Percentiles rank a stretch among this genome's conserved stretches.
Evolutionary conservation across 2,888 invertebrate species (phyloP).

Genomic region (Luperina nickerlii): DNA sequence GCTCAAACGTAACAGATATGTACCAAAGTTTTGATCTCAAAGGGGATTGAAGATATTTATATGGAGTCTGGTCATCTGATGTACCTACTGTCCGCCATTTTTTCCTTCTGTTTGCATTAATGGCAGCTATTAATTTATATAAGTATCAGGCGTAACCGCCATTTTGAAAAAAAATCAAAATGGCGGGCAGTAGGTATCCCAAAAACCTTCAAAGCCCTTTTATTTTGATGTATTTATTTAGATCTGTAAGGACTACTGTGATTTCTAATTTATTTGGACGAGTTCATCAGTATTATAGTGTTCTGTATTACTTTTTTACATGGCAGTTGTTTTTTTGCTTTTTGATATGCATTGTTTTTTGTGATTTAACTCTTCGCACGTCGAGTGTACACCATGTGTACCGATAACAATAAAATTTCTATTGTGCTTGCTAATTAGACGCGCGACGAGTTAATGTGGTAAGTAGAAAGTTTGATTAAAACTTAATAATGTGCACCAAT

Average conservation of each 20-base stretch:
- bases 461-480: constrained; percentile 24
- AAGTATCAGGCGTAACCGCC: not conserved
- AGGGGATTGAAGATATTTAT: not conserved
- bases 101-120: not conserved
- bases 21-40: constrained; percentile 56
- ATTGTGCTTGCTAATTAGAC: too few species aligned
- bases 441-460: too few species aligned
- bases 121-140: not conserved
- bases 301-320: not conserved
- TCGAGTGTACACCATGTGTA: too few species aligned
- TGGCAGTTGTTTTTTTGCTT: not conserved
- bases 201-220: constrained; percentile 4
- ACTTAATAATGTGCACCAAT: constrained; percentile 31
- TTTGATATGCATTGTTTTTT: not conserved
- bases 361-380: too few species aligned
- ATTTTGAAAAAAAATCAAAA: not conserved
- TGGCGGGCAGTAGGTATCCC: not conserved
- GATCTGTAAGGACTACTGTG: constrained; percentile 50
- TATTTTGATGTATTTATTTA: constrained; percentile 54
- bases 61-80: not conserved
- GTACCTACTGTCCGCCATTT: not conserved
- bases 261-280: constrained; percentile 53
- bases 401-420: too few species aligned
- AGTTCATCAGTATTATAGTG: constrained; percentile 46
- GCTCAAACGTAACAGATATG: constrained; percentile 28